Conservation (phyloP, 2,888 invertebrate species). For the Drosophila rubida region DNA sequence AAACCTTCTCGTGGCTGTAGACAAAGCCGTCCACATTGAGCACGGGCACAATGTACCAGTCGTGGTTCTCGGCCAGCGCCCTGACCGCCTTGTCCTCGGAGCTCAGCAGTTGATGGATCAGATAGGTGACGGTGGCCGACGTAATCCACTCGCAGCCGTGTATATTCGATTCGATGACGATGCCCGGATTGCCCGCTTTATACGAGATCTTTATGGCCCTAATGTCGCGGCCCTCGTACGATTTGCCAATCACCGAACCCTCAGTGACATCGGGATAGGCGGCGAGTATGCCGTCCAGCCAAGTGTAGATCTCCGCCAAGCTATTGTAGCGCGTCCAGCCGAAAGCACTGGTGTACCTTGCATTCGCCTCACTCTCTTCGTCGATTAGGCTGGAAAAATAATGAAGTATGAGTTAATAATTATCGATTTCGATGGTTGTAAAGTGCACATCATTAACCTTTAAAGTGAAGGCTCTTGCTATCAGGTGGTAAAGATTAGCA, state of each 20-base stretch:
- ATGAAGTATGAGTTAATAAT: conserved; percentile 75
- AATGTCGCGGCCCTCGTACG: conserved; percentile 87
- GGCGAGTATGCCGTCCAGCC: conserved; percentile 86
- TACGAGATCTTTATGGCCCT: conserved; percentile 86
- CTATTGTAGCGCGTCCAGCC: conserved; percentile 87
- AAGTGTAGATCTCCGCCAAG: conserved; percentile 87
- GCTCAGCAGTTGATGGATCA: conserved; percentile 89
- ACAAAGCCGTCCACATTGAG: conserved; percentile 91
- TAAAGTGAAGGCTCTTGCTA: not conserved
- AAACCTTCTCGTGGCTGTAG: conserved; percentile 87
- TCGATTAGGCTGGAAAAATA: not conserved
- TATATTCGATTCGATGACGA: conserved; percentile 89
- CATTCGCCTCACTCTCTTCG: conserved; percentile 72
- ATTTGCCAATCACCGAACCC: conserved; percentile 85
- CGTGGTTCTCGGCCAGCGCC: conserved; percentile 87
- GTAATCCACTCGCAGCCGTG: conserved; percentile 87
- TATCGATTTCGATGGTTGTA: not conserved
- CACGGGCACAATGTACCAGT: conserved; percentile 91
- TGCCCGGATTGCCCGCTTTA: conserved; percentile 85
- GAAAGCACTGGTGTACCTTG: conserved; percentile 81
- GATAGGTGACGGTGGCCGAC: conserved; percentile 88
- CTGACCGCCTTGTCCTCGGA: conserved; percentile 86
- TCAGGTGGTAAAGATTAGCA: not conserved
- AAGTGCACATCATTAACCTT: not conserved
- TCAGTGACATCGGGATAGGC: conserved; percentile 84